Base-by-base conservation (phyloP, 1,140 invertebrate species). In the Caenorhabditis briggsae region DNA sequence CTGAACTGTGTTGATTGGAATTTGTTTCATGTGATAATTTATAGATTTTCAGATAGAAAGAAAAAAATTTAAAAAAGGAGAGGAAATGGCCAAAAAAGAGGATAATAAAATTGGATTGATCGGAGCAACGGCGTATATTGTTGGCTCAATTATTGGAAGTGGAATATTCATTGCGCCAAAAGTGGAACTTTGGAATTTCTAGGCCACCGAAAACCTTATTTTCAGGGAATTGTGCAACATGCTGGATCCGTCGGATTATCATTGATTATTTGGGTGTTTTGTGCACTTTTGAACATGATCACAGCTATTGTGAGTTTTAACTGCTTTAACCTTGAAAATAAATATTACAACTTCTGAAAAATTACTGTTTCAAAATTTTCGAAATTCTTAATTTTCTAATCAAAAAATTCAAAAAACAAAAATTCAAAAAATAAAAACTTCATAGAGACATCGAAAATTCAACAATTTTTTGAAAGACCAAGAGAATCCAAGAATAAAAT, bases 181-280 rank as follows among this genome's bases (percentile, higher is more conserved):
- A 53, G 70, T 78, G 23, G 11, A 46, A 9, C 0, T 2, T 46
- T 53, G 18, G 9, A 16, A 11, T 9, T 84, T 20, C 25, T 46
- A 59, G 55, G 43, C 23, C 33, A 61, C 25, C 16, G 5, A 61
- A 11, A 70, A 41, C 12, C 18, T 33, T 55, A 46, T 20, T 65
- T 70, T 55, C 59, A 74, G 64, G 84, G 84, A n/a, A 85, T 85
- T n/a, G 56, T 85, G 14, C 33, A 85, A 53, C 65, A 85, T 82
- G 84, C 50, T 20, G 84, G 84, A 6, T 85, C 84, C 6, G 53
- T 85, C 20, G 84, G 84, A 16, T 23, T 85, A 7, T 85, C 84
- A 33, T 65, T 85, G 25, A 85, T 85, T 25, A 53, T 85, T 20
- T 85, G 84, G 84, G 84, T 78, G 7, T 18, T 85, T 25, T 85